A percentile compares a stretch with the other conserved stretches of the same genome.
These are phyloP conservation scores for Lepidochrysops patricia DNA, from an alignment of 2,888 invertebrate genomes.

Conservation along the genomic window DNA sequence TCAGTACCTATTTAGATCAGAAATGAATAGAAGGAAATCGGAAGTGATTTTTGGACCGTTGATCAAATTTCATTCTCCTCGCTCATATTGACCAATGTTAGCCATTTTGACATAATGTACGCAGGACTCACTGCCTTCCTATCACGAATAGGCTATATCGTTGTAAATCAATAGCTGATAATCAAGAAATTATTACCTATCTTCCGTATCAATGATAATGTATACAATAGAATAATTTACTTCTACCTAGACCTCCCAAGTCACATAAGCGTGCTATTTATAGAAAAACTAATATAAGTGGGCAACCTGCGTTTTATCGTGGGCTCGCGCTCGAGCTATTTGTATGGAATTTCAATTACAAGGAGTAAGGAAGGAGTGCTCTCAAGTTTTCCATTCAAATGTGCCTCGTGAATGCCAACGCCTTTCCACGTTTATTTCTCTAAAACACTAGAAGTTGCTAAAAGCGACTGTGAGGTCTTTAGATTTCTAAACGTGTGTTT, in stretches of 20 bases:
- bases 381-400: background rate
- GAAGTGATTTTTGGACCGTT: too few relatives aligned
- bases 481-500: background rate
- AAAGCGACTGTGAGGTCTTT: background rate
- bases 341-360: conserved; percentile 3
- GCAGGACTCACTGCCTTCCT: too few relatives aligned
- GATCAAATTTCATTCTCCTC: too few relatives aligned
- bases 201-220: too few relatives aligned
- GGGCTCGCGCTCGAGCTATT: background rate
- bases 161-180: too few relatives aligned
- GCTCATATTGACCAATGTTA: too few relatives aligned
- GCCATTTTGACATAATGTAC: too few relatives aligned
- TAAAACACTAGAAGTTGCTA: background rate
- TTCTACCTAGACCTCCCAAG: background rate
- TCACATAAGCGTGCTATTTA: background rate
- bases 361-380: background rate
- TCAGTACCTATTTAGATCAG: too few relatives aligned
- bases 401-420: background rate
- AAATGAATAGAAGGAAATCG: too few relatives aligned
- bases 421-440: background rate
- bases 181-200: too few relatives aligned
- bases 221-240: too few relatives aligned
- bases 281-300: background rate
- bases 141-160: too few relatives aligned
- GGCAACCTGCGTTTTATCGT: background rate